Evolutionary conservation across 2,888 invertebrate species (phyloP), one percentile per base, ranked within the genome.

Genomic region (Drosophila fungiperda): DNA sequence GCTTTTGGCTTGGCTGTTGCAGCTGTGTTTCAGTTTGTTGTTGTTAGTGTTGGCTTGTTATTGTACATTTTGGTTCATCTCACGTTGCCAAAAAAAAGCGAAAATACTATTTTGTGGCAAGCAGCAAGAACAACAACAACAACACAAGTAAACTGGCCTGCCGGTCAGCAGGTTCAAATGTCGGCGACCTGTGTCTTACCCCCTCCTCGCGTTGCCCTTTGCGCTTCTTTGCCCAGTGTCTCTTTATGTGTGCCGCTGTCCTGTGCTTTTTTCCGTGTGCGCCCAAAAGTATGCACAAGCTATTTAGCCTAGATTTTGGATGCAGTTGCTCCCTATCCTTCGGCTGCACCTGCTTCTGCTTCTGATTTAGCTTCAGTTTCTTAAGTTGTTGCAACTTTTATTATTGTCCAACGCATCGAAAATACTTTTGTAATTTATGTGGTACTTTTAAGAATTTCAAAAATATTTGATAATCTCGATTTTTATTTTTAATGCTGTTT

Each of bases 131-230:
- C 20, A 40, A 48, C 36, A 53, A 26, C 26, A 48, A 23, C 29
- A 54, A 58, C 64, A 45, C 55, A 72, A 40, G 55, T 40, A 15
- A 38, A 12, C 38, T 70, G 40, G 60, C 70, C 75, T 64, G 73
- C 68, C 73, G 79, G 76, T 76, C 73, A 73, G 74, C 74, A 79
- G 83, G 88, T 89, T 88, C 88, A 89, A 89, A 86, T 76, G 90
- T 89, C 88, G 90, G 80, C 88, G 90, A 89, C 90, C 88, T 80
- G 79, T 75, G 68, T 75, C 63, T 76, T 63, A 48, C 67, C 54
- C 40, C 42, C 4, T 50, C 23, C 45, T 45, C 36, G 11, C 26
- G 45, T 8, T 20, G 23, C 20, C 35, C 26, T 20, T 35, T 50
- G 17, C 29, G 35, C 29, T 55, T 36, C 15, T 54, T 53, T 23